phyloP scores from a whole-genome alignment of 2,888 invertebrate genomes.

The Uloborus plumipes region DNA sequence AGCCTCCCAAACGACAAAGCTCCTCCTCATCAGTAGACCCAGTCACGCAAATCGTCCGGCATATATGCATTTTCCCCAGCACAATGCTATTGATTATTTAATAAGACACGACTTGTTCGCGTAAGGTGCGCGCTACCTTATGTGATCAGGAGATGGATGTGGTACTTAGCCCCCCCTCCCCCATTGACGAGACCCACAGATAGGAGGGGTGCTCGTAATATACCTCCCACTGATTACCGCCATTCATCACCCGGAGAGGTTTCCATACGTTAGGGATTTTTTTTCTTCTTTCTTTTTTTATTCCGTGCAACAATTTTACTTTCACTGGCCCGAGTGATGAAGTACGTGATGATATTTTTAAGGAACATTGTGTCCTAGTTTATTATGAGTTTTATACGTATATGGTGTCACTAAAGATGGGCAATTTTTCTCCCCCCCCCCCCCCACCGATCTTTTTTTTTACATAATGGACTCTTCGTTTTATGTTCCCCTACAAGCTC shows the following conservation, averaged over 20 bases:
- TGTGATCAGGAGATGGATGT: slow-evolving; percentile 17
- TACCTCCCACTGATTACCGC: slow-evolving; percentile 11
- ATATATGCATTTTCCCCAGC: neutral
- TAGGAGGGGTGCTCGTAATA: neutral
- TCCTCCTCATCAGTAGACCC: neutral
- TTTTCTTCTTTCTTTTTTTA: too few species aligned
- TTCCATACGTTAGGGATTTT: neutral
- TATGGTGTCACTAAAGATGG: too few species aligned
- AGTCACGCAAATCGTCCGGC: slow-evolving; percentile 5
- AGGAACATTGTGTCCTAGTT: too few species aligned
- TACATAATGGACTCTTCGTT: too few species aligned
- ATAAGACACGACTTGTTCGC: slow-evolving; percentile 6
- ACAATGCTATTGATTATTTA: slow-evolving; percentile 22
- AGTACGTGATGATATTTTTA: too few species aligned
- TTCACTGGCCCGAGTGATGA: too few species aligned
- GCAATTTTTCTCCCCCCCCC: too few species aligned
- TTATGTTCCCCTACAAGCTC: too few species aligned
- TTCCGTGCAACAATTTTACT: too few species aligned
- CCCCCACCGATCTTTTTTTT: too few species aligned
- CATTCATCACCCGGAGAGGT: slow-evolving; percentile 8
- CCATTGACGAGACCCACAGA: neutral
- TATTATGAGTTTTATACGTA: too few species aligned
- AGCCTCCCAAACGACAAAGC: neutral
- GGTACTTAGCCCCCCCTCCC: neutral
- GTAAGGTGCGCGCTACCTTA: slow-evolving; percentile 6